phyloP scores from a whole-genome alignment of 2,888 invertebrate genomes.

The Oscheius sp. region DNA sequence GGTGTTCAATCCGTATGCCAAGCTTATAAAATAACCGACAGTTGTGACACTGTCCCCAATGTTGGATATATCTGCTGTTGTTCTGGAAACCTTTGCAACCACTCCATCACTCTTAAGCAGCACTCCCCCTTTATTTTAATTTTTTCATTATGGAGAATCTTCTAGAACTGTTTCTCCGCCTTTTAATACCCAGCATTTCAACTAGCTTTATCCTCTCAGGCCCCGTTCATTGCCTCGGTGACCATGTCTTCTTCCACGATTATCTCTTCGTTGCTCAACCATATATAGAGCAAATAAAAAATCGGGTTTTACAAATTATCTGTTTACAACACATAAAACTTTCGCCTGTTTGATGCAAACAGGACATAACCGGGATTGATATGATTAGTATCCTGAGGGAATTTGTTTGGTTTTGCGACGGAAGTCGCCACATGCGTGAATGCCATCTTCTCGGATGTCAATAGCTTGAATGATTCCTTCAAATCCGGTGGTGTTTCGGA shows the following conservation, averaged over 20 bases:
- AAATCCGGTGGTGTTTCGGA: constrained; percentile 67
- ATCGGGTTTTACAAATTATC: constrained; percentile 2
- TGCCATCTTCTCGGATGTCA: constrained; percentile 47
- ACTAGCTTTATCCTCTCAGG: constrained; percentile 7
- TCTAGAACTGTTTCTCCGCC: neutral
- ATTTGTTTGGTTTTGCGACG: constrained; percentile 61
- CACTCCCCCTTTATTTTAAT: neutral
- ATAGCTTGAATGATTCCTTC: constrained; percentile 66
- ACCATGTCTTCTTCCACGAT: constrained; percentile 6
- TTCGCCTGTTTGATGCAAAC: constrained; percentile 23
- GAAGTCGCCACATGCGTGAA: constrained; percentile 67
- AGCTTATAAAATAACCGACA: constrained; percentile 64
- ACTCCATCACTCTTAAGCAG: neutral
- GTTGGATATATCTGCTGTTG: constrained; percentile 68
- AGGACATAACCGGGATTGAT: constrained; percentile 16
- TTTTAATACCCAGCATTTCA: neutral
- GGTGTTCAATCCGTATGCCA: constrained; percentile 67
- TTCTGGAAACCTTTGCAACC: constrained; percentile 43
- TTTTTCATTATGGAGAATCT: neutral
- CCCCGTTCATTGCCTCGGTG: constrained; percentile 15
- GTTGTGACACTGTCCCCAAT: constrained; percentile 65
- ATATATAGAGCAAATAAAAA: constrained; percentile 20
- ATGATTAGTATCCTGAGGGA: constrained; percentile 61
- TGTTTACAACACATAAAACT: neutral
- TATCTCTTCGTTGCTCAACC: constrained; percentile 16